Base-by-base conservation (phyloP, 1,140 invertebrate genomes). In the Carposina sasakii region DNA sequence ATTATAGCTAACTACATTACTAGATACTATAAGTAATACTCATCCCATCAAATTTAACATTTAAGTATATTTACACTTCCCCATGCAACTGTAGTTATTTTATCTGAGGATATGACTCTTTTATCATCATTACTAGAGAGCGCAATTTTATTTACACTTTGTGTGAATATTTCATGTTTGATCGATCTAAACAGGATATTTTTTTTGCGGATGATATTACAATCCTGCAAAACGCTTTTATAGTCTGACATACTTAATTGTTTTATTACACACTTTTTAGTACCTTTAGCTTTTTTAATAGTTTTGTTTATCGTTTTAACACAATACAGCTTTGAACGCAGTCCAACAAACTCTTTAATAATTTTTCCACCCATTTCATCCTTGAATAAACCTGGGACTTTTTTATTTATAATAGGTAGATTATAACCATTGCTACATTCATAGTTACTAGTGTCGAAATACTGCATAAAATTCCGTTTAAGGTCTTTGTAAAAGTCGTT, bases 401-500 rank as follows among this genome's bases (percentile, higher is more conserved):
- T 65, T 60, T 71, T 67, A 51, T 74, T 71, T 16, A 60, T 20
- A 22, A 12, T 17, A 23, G 57, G 59, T 41, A 56, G 52, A 42
- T 23, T 37, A 33, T 42, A 69, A 5, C 34, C 17, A 40, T 65
- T 69, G 26, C 61, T 42, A 1, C 13, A 5, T 13, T 26, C 4
- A 47, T 60, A 76, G 42, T 65, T 64, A 30, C 63, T 67, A 19
- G 71, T 78, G 60, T 72, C 68, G 40, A 73, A 78, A 37, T 50
- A 40, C 9, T 42, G 9, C 22, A 15, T 8, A 36, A 70, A 26
- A 48, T 74, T 66, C n/a, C 23, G 13, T 48, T 55, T 55, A 52
- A 86, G 74, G 48, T 81, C 75, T 43, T 65, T 28, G 61, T 85
- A 85, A 41, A 85, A 58, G 56, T 87, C 69, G 3, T 69, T 52